A percentile compares a stretch with the other conserved stretches of the same genome.
Conservation (phyloP, 37 sponge, comb jelly and placozoan genomes). For the Halisarca cf. caerulea region DNA sequence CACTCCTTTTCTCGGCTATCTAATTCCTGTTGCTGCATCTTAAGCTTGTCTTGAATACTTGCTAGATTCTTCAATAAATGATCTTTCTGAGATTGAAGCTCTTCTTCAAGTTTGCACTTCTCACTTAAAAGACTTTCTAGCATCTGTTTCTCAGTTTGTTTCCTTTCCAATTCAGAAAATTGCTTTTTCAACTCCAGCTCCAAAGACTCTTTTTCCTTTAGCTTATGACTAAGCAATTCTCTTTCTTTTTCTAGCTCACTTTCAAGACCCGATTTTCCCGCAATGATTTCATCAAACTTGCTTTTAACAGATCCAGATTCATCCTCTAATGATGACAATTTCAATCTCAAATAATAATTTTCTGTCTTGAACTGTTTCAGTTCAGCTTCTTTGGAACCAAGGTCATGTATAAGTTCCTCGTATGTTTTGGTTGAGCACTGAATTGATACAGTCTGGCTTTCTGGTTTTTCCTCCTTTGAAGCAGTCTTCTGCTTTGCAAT, state of each 20-base stretch:
- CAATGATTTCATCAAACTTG: neutral
- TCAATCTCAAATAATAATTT: too few species aligned
- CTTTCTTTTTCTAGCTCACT: conserved; percentile 40
- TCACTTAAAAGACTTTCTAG: conserved; percentile 71
- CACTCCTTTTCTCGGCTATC: neutral
- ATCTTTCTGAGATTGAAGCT: conserved; percentile 61
- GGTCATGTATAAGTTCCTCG: too few species aligned
- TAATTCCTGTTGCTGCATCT: conserved; percentile 9
- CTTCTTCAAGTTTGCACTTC: conserved; percentile 71
- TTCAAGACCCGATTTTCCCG: conserved; percentile 45
- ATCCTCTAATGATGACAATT: too few species aligned
- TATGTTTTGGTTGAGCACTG: too few species aligned
- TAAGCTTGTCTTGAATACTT: conserved; percentile 49
- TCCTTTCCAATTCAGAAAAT: conserved; percentile 54
- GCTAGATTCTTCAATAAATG: conserved; percentile 44
- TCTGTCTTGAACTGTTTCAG: too few species aligned
- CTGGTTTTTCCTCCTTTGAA: too few species aligned
- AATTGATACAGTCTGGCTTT: too few species aligned
- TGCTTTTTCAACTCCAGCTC: conserved; percentile 60
- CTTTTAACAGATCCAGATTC: too few species aligned
- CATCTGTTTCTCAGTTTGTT: conserved; percentile 52
- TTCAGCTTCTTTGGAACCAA: too few species aligned
- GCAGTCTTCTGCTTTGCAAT: too few species aligned
- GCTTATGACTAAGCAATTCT: conserved; percentile 47
- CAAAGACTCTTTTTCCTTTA: conserved; percentile 47